Conservation (phyloP, 2,888 invertebrate species). For the Metellina segmentata region DNA sequence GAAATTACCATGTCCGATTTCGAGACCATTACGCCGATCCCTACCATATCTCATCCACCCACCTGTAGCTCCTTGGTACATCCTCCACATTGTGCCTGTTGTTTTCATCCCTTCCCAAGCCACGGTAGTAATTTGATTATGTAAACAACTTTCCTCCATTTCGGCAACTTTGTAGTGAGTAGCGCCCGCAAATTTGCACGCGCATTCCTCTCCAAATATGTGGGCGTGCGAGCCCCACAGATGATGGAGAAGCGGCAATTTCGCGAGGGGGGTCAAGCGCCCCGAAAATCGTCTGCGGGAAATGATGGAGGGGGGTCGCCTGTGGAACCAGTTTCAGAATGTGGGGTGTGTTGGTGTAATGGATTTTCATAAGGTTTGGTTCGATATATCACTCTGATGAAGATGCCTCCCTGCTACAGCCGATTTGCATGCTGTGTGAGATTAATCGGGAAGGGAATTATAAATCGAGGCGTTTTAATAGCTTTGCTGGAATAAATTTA, state of each 20-base stretch:
- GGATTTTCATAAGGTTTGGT: constrained; percentile 31
- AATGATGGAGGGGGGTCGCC: constrained; percentile 1
- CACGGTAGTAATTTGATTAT: constrained; percentile 13
- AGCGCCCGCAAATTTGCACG: background rate
- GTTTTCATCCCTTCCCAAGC: background rate
- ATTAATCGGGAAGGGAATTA: constrained; percentile 11
- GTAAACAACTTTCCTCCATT: background rate
- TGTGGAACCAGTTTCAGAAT: constrained; percentile 29
- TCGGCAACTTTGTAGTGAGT: background rate
- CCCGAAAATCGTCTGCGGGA: constrained; percentile 7
- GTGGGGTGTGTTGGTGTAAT: constrained; percentile 36
- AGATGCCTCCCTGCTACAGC: background rate
- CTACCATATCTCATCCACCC: constrained; percentile 21
- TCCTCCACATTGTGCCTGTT: background rate
- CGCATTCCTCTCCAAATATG: constrained; percentile 16
- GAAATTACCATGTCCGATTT: constrained; percentile 16
- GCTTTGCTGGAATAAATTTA: constrained; percentile 2
- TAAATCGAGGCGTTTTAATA: constrained; percentile 48
- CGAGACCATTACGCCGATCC: background rate
- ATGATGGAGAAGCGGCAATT: constrained; percentile 23
- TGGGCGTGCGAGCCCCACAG: constrained; percentile 24
- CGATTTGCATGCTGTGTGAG: constrained; percentile 20
- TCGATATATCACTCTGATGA: constrained; percentile 24
- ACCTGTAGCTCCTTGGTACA: constrained; percentile 16
- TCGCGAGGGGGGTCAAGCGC: background rate